Evolutionary conservation across 2,888 invertebrate species (phyloP), one percentile per base, ranked within the genome.

Genomic region (Diplazon laetatorius): DNA sequence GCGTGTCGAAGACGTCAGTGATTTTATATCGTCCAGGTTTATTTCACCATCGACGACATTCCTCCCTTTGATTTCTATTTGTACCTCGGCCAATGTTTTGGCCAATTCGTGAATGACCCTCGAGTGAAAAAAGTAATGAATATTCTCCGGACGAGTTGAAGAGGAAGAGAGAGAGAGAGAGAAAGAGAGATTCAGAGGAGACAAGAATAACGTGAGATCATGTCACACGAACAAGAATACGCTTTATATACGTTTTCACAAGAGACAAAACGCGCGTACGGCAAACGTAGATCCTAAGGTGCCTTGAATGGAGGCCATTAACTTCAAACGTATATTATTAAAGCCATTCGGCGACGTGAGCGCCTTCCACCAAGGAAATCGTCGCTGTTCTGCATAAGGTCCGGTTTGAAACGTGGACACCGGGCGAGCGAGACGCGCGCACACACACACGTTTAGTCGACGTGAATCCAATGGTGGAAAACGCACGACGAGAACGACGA

Each of bases 261-360:
- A 74, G 30, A 9, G 55, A 16, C 30, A 30, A 25, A 30, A 42
- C 42, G 55, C 30, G 30, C 9, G 14, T 16, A 30, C 16, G 65
- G 60, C 71, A 63, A 72, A 70, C 71, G 69, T 80, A 73, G 66
- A 52, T 22, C n/a, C n/a, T 63, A 37, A 81, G 84, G 81, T 76
- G 84, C 86, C 85, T 84, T 86, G 84, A 86, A 86, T 86, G 86
- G 86, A 85, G 85, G 83, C 86, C 86, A 85, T 86, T 86, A 86
- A 85, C 85, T 85, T 86, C 81, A 83, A 85, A 85, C 85, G 83
- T 83, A 82, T 85, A 86, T 85, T 85, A 86, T 86, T 85, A 84
- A 85, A 85, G 82, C 78, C 86, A 85, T 84, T 84, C 85, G 80
- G 82, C 65, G 59, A 72, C 66, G 62, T 46, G 68, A 42, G 84